phyloP scores from a whole-genome alignment of 2,888 invertebrate genomes.

The Parelbella ahira region DNA sequence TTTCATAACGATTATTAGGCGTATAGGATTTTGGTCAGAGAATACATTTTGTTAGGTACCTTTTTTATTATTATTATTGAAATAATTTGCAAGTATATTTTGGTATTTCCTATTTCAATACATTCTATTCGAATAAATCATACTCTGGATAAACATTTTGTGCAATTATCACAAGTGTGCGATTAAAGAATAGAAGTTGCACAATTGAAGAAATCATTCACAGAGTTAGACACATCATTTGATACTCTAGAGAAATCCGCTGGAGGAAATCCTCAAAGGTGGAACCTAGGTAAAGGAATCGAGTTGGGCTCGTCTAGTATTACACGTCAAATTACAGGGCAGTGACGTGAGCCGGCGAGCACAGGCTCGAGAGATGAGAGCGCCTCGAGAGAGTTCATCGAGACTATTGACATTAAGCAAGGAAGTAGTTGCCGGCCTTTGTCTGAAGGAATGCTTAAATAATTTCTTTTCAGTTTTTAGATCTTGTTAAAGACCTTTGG shows the following conservation, averaged over 20 bases:
- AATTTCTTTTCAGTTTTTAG: constrained; percentile 8
- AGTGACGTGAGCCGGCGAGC: constrained; percentile 10
- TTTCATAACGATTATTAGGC: too few relatives aligned
- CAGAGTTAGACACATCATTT: constrained; percentile 1
- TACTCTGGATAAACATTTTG: too few relatives aligned
- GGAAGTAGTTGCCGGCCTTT: constrained; percentile 15
- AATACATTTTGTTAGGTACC: too few relatives aligned
- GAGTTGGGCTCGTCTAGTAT: constrained; percentile 22
- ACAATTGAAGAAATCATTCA: too few relatives aligned
- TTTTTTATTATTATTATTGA: too few relatives aligned
- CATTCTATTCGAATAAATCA: too few relatives aligned
- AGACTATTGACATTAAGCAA: constrained; percentile 20
- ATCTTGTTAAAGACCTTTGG: too few relatives aligned
- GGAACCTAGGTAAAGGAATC: constrained; percentile 16
- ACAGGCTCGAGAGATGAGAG: constrained; percentile 6
- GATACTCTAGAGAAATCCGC: constrained; percentile 2
- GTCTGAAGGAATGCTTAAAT: constrained; percentile 14
- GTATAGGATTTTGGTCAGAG: too few relatives aligned
- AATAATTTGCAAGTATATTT: too few relatives aligned
- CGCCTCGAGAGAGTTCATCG: constrained; percentile 16
- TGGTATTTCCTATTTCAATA: too few relatives aligned
- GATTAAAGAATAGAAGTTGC: too few relatives aligned
- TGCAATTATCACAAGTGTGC: too few relatives aligned
- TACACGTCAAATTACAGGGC: constrained; percentile 18
- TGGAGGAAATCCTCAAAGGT: neutral